Base-by-base conservation (phyloP, 2,797 vertebrate species). In the Sebastes wilsoni region DNA sequence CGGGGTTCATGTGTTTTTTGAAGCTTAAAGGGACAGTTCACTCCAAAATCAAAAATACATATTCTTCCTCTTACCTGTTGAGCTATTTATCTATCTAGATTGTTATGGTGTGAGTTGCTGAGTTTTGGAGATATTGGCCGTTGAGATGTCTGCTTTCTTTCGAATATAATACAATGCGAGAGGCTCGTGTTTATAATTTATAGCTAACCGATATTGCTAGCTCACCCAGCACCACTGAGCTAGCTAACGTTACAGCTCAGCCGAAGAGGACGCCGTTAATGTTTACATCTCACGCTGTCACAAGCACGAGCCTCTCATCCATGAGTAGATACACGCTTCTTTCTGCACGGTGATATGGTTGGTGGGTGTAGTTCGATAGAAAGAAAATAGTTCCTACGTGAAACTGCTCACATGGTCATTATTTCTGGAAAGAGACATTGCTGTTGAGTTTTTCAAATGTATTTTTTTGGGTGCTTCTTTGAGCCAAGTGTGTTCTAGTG, bases 1-100 rank as follows among this genome's bases (percentile, higher is more conserved):
- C 7, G 0, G 42, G 42, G 36, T 38, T 36, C 0, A 8, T 46
- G 14, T 8, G n/a, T 46, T 46, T 46, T 46, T 25, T 1, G 1
- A 58, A 27, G 55, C 25, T 27, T 27, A 30, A 25, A 56, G 55
- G 55, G 6, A 59, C 14, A 10, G 58, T 10, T 28, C 27, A 18
- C 25, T 1, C 25, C 4, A 16, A 28, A 59, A 59, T 18, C 14
- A 4, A 58, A 27, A 58, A 58, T 58, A 28, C 25, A 27, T 18
- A 59, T 59, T 27, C 1, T 59, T 28, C 56, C 25, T 1, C 4
- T 27, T 58, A 58, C 23, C 55, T 58, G 23, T 58, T 1, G 13
- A 0, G 14, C 38, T 42, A 16, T 42, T 42, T 42, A 42, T 42
- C 14, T 0, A 38, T 38, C 36, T 38, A 38, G 38, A 42, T 42